phyloP scores from a whole-genome alignment of 1,140 invertebrate genomes.

The Drosophila chauvacae region DNA sequence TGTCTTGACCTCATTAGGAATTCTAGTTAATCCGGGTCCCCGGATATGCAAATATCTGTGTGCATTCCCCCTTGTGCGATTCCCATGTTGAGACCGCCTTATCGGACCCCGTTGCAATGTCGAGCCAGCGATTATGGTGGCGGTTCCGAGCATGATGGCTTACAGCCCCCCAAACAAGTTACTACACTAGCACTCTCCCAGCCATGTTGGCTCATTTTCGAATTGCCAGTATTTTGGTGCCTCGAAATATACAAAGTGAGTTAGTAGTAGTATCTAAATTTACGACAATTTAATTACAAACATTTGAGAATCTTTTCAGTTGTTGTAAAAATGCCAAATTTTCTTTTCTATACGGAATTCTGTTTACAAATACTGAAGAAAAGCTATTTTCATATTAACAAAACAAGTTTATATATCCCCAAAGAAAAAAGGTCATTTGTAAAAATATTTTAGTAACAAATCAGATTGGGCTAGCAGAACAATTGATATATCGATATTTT shows the following conservation, averaged over 20 bases:
- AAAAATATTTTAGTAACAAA: too few relatives aligned
- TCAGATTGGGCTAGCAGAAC: too few relatives aligned
- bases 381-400: neutral
- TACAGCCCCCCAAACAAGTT: constrained; percentile 17
- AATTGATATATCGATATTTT: too few relatives aligned
- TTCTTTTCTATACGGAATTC: neutral
- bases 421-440: neutral
- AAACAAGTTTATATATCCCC: neutral
- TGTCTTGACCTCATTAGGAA: constrained; percentile 16
- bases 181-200: neutral
- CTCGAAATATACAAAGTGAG: neutral
- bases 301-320: neutral
- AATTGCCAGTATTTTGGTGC: neutral
- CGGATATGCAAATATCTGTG: constrained; percentile 40
- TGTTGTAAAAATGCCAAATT: neutral
- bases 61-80: constrained; percentile 28
- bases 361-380: neutral
- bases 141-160: constrained; percentile 2
- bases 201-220: neutral
- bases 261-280: too few relatives aligned
- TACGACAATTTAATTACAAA: neutral
- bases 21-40: constrained; percentile 15
- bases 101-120: constrained; percentile 38
- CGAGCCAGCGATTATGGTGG: constrained; percentile 23
- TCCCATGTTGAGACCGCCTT: constrained; percentile 26